These are phyloP conservation scores for Mastigias papua DNA, from an alignment of 30 jellyfish, hydroid and myxozoan species.

Conservation along the genomic window DNA sequence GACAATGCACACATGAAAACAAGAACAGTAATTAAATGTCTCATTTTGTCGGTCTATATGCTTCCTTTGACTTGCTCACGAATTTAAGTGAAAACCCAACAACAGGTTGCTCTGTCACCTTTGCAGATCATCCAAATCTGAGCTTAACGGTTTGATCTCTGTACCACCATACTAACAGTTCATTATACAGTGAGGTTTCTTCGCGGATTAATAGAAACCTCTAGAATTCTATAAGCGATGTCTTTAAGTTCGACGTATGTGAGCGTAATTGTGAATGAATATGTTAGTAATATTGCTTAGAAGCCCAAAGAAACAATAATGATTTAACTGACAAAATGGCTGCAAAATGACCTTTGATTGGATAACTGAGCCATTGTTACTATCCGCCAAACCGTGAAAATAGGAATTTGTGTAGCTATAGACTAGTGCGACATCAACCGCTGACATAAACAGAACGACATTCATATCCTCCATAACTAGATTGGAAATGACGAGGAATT, in stretches of 20 bases:
- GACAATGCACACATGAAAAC: not conserved
- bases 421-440: not conserved
- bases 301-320: not conserved
- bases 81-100: not conserved
- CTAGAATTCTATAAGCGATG: not conserved
- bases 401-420: not conserved
- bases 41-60: not conserved
- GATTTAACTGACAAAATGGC: not conserved
- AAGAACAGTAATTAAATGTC: not conserved
- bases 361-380: conserved; percentile 4
- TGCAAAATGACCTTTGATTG: not conserved
- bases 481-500: too few relatives aligned
- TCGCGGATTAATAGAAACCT: not conserved
- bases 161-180: not conserved
- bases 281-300: not conserved
- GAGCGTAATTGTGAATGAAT: not conserved
- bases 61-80: not conserved
- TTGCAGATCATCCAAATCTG: not conserved
- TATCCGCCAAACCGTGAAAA: not conserved
- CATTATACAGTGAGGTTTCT: not conserved
- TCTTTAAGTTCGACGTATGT: not conserved
- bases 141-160: too few relatives aligned
- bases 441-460: not conserved
- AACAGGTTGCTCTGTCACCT: not conserved
- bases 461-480: not conserved